Conservation (phyloP, 2,888 invertebrate species). For the Tenthredo distinguenda region DNA sequence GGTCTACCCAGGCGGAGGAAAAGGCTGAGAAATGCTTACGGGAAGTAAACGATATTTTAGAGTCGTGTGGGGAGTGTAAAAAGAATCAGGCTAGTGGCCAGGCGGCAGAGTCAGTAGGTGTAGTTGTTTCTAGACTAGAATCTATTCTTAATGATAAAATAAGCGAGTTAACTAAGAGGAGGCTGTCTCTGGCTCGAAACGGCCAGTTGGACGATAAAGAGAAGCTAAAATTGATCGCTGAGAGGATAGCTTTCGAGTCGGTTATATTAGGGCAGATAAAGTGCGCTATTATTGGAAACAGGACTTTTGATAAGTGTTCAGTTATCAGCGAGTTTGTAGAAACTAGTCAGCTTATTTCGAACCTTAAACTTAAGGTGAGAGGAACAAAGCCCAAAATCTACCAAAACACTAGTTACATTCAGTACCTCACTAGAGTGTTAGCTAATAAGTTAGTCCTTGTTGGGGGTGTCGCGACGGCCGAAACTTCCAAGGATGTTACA, state of each 20-base stretch:
- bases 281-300: slow-evolving; percentile 63
- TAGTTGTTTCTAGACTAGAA: slow-evolving; percentile 79
- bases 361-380: slow-evolving; percentile 82
- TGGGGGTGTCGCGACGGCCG: slow-evolving; percentile 59
- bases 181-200: slow-evolving; percentile 83
- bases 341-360: slow-evolving; percentile 88
- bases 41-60: slow-evolving; percentile 73
- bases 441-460: slow-evolving; percentile 83
- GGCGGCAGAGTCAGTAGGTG: slow-evolving; percentile 68
- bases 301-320: slow-evolving; percentile 66
- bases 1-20: slow-evolving; percentile 73
- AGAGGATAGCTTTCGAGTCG: slow-evolving; percentile 90
- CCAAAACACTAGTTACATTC: slow-evolving; percentile 79
- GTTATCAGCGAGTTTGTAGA: slow-evolving; percentile 83
- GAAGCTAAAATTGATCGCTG: slow-evolving; percentile 86
- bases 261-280: slow-evolving; percentile 82
- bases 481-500: slow-evolving; percentile 68
- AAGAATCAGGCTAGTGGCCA: slow-evolving; percentile 67
- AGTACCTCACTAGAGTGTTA: slow-evolving; percentile 88
- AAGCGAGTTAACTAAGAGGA: slow-evolving; percentile 84
- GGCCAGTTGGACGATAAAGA: slow-evolving; percentile 85
- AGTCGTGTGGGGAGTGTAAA: slow-evolving; percentile 71
- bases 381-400: slow-evolving; percentile 75
- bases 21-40: slow-evolving; percentile 74
- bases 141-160: slow-evolving; percentile 85